A percentile compares a stretch with the other conserved stretches of the same genome.
Evolutionary conservation across 2,797 vertebrate genomes (phyloP).

Genomic region (Neosilurus hyrtlii): DNA sequence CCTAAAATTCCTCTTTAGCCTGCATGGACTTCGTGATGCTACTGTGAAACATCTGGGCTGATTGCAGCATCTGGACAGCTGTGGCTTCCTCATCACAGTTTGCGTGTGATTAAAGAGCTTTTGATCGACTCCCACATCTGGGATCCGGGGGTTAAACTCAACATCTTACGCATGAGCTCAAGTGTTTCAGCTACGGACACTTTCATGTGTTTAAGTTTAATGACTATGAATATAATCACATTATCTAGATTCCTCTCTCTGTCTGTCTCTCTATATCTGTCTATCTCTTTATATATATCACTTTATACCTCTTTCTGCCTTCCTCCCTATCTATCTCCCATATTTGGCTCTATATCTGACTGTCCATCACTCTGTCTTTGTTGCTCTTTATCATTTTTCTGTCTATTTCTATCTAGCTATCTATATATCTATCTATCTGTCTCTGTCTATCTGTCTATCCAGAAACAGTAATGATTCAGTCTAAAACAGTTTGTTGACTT

Average conservation of each 20-base stretch:
- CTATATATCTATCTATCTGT: neutral
- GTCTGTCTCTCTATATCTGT: neutral
- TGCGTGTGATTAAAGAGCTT: neutral
- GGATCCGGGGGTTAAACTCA: neutral
- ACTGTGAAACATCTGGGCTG: neutral
- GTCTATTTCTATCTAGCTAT: neutral
- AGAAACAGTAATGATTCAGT: neutral
- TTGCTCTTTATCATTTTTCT: neutral
- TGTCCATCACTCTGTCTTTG: neutral
- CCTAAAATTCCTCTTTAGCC: neutral
- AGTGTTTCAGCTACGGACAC: neutral
- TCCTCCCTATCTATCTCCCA: neutral
- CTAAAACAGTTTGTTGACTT: neutral
- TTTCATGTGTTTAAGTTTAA: neutral
- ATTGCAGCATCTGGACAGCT: constrained; percentile 2
- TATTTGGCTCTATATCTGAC: neutral
- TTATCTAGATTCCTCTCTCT: neutral
- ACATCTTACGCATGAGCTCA: neutral
- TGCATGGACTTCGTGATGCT: neutral
- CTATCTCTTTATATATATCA: neutral
- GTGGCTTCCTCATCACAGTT: neutral
- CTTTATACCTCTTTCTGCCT: neutral
- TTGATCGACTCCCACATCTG: neutral
- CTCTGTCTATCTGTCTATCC: neutral
- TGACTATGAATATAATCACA: too few species aligned